phyloP scores from a whole-genome alignment of 2,888 invertebrate genomes.

The Lasioglossum malachurum region DNA sequence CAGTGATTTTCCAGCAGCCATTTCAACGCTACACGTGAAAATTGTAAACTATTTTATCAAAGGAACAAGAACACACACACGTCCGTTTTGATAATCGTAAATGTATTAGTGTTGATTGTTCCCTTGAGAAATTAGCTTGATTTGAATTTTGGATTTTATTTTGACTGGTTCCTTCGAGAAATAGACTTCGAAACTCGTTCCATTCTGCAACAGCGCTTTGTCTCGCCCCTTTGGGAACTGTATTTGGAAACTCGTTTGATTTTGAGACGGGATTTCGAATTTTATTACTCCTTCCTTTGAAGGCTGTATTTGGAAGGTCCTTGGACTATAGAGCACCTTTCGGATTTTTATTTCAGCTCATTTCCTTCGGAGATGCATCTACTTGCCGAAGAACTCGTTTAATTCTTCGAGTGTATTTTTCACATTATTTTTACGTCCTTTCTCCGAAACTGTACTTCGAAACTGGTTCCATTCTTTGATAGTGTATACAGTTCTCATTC shows the following conservation, averaged over 20 bases:
- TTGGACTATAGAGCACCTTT: background rate
- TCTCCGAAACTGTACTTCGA: slow-evolving; percentile 1
- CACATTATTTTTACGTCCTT: background rate
- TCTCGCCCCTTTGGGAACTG: background rate
- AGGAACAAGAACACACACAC: too few relatives aligned
- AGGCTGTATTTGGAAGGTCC: background rate
- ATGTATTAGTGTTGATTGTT: background rate
- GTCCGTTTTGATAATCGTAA: background rate
- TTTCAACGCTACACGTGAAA: background rate
- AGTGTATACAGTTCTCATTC: background rate
- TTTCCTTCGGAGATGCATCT: background rate
- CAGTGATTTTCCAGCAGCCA: background rate
- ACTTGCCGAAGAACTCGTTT: slow-evolving; percentile 19
- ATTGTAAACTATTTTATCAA: background rate
- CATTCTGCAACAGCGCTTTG: background rate
- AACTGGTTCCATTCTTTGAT: slow-evolving; percentile 1
- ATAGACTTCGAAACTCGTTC: background rate
- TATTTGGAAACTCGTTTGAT: background rate
- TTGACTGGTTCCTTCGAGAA: background rate
- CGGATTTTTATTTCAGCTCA: background rate
- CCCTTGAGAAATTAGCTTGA: background rate
- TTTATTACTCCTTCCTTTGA: background rate
- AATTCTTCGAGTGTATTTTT: background rate
- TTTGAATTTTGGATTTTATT: background rate
- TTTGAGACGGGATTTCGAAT: background rate